Base-by-base conservation (phyloP, 2,888 invertebrate genomes). In the Venusia cambrica region DNA sequence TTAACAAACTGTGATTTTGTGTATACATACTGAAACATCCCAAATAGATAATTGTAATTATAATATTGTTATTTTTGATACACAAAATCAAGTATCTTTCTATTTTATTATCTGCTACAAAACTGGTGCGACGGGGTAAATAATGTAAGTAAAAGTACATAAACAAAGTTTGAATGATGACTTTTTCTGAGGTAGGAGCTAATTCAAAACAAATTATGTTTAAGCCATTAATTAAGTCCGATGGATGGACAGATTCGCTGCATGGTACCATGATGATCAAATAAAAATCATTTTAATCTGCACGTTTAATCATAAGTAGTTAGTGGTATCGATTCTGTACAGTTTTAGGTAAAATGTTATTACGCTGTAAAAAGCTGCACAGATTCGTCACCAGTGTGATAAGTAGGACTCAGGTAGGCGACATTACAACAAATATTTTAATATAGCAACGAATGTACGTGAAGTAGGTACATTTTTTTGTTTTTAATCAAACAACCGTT, bases 111-210 rank as follows among this genome's bases (percentile, higher is more conserved):
- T 71, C 65, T 61, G 77, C 77, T 64, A 70, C 76, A 54, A 67
- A 69, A 74, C 67, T 73, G 83, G 79, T 75, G 73, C 81, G 73
- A 75, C 85, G 85, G 80, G 83, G 78, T 75, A 21, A 40, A 18
- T 35, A 67, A 81, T 73, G 85, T 85, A 83, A 85, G 85, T 85
- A 80, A 75, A 64, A 74, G n/a, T n/a, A n/a, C 72, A 67, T 68
- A 71, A 74, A 71, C n/a, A 76, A 66, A 67, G 62, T 74, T 62
- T 71, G 67, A 67, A 70, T 65, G 68, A 62, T 62, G 64, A 65
- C 57, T 66, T 68, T 63, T 75, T 64, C 59, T 42, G 41, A 45
- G 52, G 57, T 74, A 69, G 66, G 73, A 65, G 64, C 65, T 66
- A 65, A 67, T 54, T 57, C 59, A 62, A 63, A 59, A 45, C 42